Conservation (phyloP, 2,888 invertebrate species). For the Lomographa bimaculata region DNA sequence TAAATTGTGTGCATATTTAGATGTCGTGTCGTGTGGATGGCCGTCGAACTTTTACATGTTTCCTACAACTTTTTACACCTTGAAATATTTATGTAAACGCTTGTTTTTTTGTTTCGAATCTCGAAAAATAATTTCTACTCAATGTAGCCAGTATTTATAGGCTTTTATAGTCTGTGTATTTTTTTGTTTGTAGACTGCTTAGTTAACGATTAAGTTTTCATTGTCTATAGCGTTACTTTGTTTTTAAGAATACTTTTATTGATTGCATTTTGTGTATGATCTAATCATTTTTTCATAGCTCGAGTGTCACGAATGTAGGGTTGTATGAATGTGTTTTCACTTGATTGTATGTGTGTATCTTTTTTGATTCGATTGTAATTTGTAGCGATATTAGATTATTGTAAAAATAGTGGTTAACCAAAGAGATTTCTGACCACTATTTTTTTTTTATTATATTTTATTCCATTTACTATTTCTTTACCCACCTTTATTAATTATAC, state of each 20-base stretch:
- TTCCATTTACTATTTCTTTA: conserved; percentile 5
- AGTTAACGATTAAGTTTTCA: conserved; percentile 64
- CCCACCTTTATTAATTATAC: conserved; percentile 2
- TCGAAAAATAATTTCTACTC: conserved; percentile 37
- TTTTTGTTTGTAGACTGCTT: conserved; percentile 34
- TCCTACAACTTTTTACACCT: conserved; percentile 28
- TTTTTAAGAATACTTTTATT: conserved; percentile 41
- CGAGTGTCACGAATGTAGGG: conserved; percentile 41
- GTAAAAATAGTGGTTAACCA: conserved; percentile 22
- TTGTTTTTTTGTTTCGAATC: conserved; percentile 44
- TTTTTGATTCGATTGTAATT: conserved; percentile 45
- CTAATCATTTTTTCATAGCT: conserved; percentile 47
- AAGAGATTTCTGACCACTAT: conserved; percentile 18
- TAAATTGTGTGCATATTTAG: conserved; percentile 42
- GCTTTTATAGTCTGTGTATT: conserved; percentile 19
- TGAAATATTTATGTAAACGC: conserved; percentile 25
- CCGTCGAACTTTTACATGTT: conserved; percentile 39
- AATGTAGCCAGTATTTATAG: conserved; percentile 29
- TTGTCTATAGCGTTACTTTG: conserved; percentile 60
- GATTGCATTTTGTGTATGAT: conserved; percentile 52
- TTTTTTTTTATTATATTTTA: conserved; percentile 8
- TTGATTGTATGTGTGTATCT: conserved; percentile 38
- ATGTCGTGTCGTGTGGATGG: conserved; percentile 79
- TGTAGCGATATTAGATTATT: conserved; percentile 55
- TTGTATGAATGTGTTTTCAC: conserved; percentile 25